Evolutionary conservation across 2,113 vertebrate genomes (phyloP).

Genomic region (Corydoras sp.): DNA sequence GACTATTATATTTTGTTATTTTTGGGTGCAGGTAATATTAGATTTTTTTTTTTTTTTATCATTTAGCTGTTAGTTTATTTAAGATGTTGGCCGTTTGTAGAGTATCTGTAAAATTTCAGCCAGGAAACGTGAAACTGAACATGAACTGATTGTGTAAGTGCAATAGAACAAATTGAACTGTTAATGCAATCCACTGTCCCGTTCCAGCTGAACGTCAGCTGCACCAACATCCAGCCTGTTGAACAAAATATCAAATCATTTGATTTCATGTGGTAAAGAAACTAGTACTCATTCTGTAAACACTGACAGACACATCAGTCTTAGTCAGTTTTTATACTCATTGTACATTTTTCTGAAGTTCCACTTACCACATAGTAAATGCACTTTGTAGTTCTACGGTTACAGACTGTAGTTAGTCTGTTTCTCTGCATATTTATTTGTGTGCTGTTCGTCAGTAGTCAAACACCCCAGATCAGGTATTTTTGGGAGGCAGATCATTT

Average conservation of each 20-base stretch:
- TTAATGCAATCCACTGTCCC: slow-evolving; percentile 11
- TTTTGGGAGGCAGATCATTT: too few species aligned
- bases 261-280: too few species aligned
- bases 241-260: slow-evolving; percentile 22
- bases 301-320: too few species aligned
- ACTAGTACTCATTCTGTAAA: too few species aligned
- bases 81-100: slow-evolving; percentile 48
- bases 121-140: slow-evolving; percentile 15
- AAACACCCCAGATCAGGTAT: too few species aligned
- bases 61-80: slow-evolving; percentile 42
- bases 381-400: too few species aligned
- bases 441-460: too few species aligned
- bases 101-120: slow-evolving; percentile 44
- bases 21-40: slow-evolving; percentile 37
- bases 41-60: slow-evolving; percentile 48
- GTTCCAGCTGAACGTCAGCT: background rate
- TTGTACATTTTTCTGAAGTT: too few species aligned
- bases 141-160: slow-evolving; percentile 54
- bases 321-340: too few species aligned
- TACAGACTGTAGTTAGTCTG: too few species aligned
- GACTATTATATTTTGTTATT: slow-evolving; percentile 40
- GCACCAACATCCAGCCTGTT: background rate
- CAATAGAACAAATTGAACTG: slow-evolving; percentile 63
- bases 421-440: too few species aligned
- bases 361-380: too few species aligned